Conservation (phyloP, 2,113 vertebrate species). For the Dromiciops gliroides region DNA sequence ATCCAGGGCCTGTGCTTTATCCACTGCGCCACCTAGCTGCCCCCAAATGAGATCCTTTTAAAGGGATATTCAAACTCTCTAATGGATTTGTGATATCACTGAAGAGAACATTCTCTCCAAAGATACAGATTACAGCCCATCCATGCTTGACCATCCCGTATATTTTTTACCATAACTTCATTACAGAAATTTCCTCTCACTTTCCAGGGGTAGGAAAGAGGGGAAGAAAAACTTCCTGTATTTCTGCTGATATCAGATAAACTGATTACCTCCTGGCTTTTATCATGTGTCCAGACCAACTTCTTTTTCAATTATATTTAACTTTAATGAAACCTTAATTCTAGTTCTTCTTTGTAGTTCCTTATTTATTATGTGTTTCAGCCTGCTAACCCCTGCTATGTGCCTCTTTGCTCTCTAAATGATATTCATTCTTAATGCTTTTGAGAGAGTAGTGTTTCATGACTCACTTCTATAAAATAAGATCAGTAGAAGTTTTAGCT, state of each 20-base stretch:
- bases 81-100: not conserved
- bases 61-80: not conserved
- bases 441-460: not conserved
- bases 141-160: not conserved
- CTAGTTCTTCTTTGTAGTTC: not conserved
- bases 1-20: too few relatives aligned
- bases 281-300: not conserved
- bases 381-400: not conserved
- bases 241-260: not conserved
- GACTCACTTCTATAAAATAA: too few relatives aligned
- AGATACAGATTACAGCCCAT: not conserved
- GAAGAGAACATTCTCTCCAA: not conserved
- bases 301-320: not conserved
- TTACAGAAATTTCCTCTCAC: not conserved
- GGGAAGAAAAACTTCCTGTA: not conserved
- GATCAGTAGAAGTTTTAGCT: not conserved
- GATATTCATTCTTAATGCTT: not conserved
- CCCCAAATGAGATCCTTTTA: not conserved
- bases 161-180: not conserved
- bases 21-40: too few relatives aligned
- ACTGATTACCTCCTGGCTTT: not conserved
- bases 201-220: not conserved
- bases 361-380: not conserved
- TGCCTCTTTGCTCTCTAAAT: not conserved
- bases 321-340: not conserved